Evolutionary conservation across 30 jellyfish, hydroid and myxozoan genomes (phyloP), one percentile per base, ranked within the genome.

Genomic region (Nemopilema nomurai): DNA sequence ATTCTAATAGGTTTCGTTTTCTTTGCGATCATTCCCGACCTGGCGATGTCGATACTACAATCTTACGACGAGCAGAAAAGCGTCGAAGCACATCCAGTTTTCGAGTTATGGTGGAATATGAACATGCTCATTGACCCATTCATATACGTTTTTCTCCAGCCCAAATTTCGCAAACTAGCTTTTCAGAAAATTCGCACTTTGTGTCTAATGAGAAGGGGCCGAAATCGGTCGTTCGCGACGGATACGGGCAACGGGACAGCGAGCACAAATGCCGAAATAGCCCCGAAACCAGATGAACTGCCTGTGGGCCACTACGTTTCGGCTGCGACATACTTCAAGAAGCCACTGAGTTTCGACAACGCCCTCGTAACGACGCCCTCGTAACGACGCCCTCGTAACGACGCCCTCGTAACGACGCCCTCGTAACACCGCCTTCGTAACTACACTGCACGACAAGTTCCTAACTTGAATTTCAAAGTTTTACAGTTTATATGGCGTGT

Each of bases 101-200:
- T 73, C 49, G 83, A 73, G 50, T 75, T 77, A 23, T 66, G 76
- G 76, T 77, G 87, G 87, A 77, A 77, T 77, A 28, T 77, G n/a
- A 77, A 62, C 32, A 66, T 62, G 87, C 87, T 77, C 30, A 66
- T 66, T 21, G 87, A 77, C 33, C 87, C 87, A 17, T 50, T 77
- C 3, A 77, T 77, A 27, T 77, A 77, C 87, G 76, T 77, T 18
- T 77, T 77, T 77, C 23, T 77, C 49, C 87, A 77, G 28, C 52
- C 68, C 41, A 77, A 24, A 30, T 26, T 77, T 63, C 87, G 87
- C 26, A 64, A 32, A 1, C 31, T 31, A 1, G 71, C 83, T 1
- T 26, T 73, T 1, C 8, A 32, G 51, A 31, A 31, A 41, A 1
- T 73, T 16, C 83, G 69, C 19, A 8, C 18, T 16, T 32, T 16